These are phyloP conservation scores for Macropus fuliginosus DNA, from an alignment of 2,797 vertebrate genomes.

Conservation along the genomic window DNA sequence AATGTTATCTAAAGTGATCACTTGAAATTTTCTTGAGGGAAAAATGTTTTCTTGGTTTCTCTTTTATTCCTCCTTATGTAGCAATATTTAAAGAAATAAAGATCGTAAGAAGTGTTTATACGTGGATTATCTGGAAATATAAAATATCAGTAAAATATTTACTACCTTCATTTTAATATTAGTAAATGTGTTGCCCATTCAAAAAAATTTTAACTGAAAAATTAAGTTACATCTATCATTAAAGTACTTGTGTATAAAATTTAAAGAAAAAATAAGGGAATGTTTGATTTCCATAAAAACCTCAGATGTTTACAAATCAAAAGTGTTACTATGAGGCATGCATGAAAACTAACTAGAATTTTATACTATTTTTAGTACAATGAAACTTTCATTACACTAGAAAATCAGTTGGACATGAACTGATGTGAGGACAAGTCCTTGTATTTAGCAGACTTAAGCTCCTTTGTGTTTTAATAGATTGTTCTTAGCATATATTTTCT, in stretches of 20 bases:
- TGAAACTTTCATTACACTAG: constrained; percentile 78
- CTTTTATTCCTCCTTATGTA: constrained; percentile 79
- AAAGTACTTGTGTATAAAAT: constrained; percentile 87
- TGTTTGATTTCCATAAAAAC: constrained; percentile 84
- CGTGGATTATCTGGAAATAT: constrained; percentile 86
- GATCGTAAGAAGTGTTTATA: constrained; percentile 82
- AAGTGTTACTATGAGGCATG: constrained; percentile 72
- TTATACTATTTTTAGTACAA: constrained; percentile 78
- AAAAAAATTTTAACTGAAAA: constrained; percentile 83
- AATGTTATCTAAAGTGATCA: constrained; percentile 84
- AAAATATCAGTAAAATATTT: constrained; percentile 82
- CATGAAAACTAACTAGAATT: constrained; percentile 77
- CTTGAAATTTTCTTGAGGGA: constrained; percentile 76
- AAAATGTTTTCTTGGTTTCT: constrained; percentile 74
- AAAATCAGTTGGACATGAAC: constrained; percentile 81
- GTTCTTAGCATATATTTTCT: constrained; percentile 82
- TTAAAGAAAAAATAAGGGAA: constrained; percentile 81
- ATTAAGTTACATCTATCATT: constrained; percentile 85
- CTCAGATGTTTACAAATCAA: constrained; percentile 79
- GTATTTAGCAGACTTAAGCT: constrained; percentile 83
- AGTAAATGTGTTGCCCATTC: constrained; percentile 82
- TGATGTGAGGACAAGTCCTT: constrained; percentile 81
- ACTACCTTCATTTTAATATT: constrained; percentile 85
- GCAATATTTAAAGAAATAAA: constrained; percentile 82
- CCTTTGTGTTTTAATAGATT: constrained; percentile 79